These are phyloP conservation scores for Phalloptychus januarius DNA, from an alignment of 2,797 vertebrate species.

Conservation along the genomic window DNA sequence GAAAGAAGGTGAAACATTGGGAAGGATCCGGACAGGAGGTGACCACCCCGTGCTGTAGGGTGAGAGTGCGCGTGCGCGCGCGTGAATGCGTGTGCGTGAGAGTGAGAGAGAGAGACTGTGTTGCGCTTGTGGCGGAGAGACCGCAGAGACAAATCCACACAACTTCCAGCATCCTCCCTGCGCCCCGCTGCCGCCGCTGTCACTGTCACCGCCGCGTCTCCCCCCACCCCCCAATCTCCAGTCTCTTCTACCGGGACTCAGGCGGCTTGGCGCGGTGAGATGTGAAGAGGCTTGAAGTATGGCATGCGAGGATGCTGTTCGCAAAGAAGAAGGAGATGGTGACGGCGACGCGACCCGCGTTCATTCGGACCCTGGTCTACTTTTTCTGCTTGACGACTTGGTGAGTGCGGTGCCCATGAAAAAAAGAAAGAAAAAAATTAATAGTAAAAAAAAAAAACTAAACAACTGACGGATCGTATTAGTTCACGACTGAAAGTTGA, in stretches of 20 bases:
- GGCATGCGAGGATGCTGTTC: slow-evolving; percentile 94
- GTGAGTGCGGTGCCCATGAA: slow-evolving; percentile 83
- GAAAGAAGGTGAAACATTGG: slow-evolving; percentile 9
- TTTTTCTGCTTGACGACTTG: slow-evolving; percentile 89
- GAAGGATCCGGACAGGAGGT: slow-evolving; percentile 39
- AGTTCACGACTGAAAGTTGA: background rate
- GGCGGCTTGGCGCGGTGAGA: slow-evolving; percentile 79
- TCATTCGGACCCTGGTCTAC: slow-evolving; percentile 86
- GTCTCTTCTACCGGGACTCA: slow-evolving; percentile 70
- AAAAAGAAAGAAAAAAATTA: background rate
- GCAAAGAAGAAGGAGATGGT: slow-evolving; percentile 91
- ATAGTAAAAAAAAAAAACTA: too few relatives aligned
- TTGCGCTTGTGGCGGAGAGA: slow-evolving; percentile 33
- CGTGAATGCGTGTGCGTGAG: background rate
- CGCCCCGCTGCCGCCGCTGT: slow-evolving; percentile 28
- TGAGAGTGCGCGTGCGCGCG: slow-evolving; percentile 8
- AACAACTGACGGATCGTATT: background rate
- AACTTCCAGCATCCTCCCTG: slow-evolving; percentile 55
- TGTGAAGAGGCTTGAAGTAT: slow-evolving; percentile 91
- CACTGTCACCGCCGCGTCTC: background rate
- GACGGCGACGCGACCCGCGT: slow-evolving; percentile 84
- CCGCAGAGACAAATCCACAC: slow-evolving; percentile 46
- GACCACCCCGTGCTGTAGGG: slow-evolving; percentile 35
- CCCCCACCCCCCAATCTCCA: too few relatives aligned
- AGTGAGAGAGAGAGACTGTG: background rate